phyloP scores from a whole-genome alignment of 1,140 invertebrate genomes.

The Mercenaria mercenaria region DNA sequence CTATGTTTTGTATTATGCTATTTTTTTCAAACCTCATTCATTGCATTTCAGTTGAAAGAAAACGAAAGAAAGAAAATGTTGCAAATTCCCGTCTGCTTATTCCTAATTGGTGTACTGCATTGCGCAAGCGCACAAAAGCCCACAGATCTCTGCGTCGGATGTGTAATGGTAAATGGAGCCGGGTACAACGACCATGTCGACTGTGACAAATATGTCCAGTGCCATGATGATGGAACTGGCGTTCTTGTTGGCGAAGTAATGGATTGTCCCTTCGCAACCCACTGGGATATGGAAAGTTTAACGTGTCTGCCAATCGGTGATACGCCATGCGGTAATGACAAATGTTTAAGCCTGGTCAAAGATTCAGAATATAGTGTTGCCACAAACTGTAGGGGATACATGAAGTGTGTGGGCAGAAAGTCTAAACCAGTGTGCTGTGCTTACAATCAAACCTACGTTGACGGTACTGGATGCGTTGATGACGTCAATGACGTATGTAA shows the following conservation, averaged over 20 bases:
- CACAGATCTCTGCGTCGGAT: constrained; percentile 62
- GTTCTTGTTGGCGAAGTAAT: constrained; percentile 62
- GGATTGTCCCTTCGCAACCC: constrained; percentile 72
- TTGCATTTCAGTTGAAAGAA: not conserved
- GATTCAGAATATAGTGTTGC: constrained; percentile 36
- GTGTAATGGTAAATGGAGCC: constrained; percentile 74
- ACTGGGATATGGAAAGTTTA: constrained; percentile 72
- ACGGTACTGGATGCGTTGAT: constrained; percentile 25
- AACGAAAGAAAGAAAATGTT: not conserved
- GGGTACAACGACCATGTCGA: constrained; percentile 71
- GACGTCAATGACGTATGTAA: constrained; percentile 28
- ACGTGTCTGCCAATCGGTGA: constrained; percentile 65
- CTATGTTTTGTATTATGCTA: not conserved
- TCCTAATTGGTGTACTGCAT: not conserved
- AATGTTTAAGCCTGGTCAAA: not conserved
- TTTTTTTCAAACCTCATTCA: not conserved
- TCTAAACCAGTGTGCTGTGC: constrained; percentile 71
- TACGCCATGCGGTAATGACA: constrained; percentile 66
- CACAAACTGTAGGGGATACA: constrained; percentile 72
- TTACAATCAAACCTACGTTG: constrained; percentile 47
- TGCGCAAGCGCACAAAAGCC: not conserved
- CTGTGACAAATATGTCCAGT: constrained; percentile 78
- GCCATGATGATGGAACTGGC: constrained; percentile 60
- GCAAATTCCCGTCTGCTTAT: not conserved
- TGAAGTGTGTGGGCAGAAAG: constrained; percentile 60